Evolutionary conservation across 2,888 invertebrate species (phyloP).

Genomic region (Bembecia ichneumoniformis): DNA sequence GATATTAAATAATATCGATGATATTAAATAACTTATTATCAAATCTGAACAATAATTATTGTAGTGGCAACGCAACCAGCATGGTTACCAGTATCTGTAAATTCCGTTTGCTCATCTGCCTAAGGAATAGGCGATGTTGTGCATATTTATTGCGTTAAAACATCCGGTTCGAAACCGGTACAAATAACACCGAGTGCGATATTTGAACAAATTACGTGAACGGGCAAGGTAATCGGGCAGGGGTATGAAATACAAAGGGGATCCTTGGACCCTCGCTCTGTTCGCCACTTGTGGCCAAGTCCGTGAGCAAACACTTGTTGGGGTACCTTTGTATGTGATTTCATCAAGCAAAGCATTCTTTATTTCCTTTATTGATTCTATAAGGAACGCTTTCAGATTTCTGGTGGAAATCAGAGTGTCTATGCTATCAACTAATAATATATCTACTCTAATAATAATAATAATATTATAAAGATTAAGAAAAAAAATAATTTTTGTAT

Average conservation of each 20-base stretch:
- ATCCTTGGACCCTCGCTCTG: constrained; percentile 34
- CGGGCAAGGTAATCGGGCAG: constrained; percentile 32
- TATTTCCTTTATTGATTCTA: background rate
- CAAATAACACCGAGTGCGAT: constrained; percentile 12
- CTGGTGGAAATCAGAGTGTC: too few relatives aligned
- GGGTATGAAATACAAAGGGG: constrained; percentile 26
- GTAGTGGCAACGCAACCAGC: too few relatives aligned
- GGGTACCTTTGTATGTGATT: constrained; percentile 34
- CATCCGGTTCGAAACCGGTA: background rate
- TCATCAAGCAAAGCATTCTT: constrained; percentile 7
- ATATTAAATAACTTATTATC: too few relatives aligned
- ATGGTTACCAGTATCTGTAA: too few relatives aligned
- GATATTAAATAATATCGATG: too few relatives aligned
- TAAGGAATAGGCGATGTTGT: background rate
- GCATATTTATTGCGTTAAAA: background rate
- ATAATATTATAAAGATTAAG: too few relatives aligned
- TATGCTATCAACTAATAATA: too few relatives aligned
- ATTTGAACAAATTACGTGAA: constrained; percentile 51
- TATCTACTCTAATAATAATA: too few relatives aligned
- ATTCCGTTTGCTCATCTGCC: too few relatives aligned
- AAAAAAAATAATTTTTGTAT: too few relatives aligned
- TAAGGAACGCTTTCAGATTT: too few relatives aligned
- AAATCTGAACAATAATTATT: too few relatives aligned
- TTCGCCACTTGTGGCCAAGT: constrained; percentile 38
- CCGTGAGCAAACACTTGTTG: constrained; percentile 47